Percentiles rank a stretch among this genome's conserved stretches.
These are phyloP conservation scores for Agrilus biguttatus DNA, from an alignment of 2,888 invertebrate species.

Conservation along the genomic window DNA sequence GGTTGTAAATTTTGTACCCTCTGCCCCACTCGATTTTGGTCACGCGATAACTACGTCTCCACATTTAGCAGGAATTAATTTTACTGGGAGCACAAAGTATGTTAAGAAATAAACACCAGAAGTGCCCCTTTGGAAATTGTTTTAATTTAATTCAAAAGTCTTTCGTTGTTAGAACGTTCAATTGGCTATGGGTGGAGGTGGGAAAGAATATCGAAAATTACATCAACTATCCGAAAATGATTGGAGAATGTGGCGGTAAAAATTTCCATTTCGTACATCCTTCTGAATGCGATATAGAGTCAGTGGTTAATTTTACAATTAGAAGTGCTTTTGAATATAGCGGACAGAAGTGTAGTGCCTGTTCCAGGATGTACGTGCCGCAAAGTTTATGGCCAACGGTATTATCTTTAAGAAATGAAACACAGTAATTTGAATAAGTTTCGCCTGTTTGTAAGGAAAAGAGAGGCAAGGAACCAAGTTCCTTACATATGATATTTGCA, in stretches of 20 bases:
- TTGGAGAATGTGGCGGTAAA: conserved; percentile 97
- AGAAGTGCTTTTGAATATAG: conserved; percentile 90
- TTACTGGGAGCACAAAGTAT: conserved; percentile 77
- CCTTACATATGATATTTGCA: too few relatives aligned
- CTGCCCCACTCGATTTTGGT: conserved; percentile 84
- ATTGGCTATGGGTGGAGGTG: conserved; percentile 83
- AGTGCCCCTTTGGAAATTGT: too few relatives aligned
- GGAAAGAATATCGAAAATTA: conserved; percentile 77
- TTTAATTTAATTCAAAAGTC: too few relatives aligned
- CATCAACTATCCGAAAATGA: conserved; percentile 80
- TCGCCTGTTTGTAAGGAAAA: too few relatives aligned
- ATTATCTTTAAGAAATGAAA: too few relatives aligned
- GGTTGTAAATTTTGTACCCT: conserved; percentile 85
- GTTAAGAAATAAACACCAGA: not conserved
- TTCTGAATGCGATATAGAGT: conserved; percentile 60
- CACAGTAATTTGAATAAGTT: too few relatives aligned
- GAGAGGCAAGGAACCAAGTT: too few relatives aligned
- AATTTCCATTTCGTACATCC: conserved; percentile 97
- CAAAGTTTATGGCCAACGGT: conserved; percentile 69
- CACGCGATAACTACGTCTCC: conserved; percentile 65
- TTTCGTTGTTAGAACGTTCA: conserved; percentile 57
- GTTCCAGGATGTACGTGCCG: conserved; percentile 93
- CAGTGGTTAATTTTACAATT: conserved; percentile 73
- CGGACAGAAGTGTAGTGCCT: conserved; percentile 98
- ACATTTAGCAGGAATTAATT: conserved; percentile 80